A percentile compares a stretch with the other conserved stretches of the same genome.
These are phyloP conservation scores for Microcaecilia unicolor DNA, from an alignment of 2,797 vertebrate genomes.

Conservation along the genomic window DNA sequence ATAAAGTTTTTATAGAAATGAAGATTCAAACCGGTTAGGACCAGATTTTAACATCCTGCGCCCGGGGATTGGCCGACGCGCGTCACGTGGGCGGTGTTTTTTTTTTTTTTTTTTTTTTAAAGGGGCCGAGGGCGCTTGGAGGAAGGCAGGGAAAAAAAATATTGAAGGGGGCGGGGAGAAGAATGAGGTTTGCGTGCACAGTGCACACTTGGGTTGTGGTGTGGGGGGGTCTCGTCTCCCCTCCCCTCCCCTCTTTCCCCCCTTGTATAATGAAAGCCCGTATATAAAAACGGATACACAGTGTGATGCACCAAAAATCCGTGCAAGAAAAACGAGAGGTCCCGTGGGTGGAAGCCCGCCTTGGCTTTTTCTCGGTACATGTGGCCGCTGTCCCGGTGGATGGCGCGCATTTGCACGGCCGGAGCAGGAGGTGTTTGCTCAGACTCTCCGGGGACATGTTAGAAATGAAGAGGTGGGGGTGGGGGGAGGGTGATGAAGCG, in stretches of 20 bases:
- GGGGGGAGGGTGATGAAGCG: too few species aligned
- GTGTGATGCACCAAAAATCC: too few species aligned
- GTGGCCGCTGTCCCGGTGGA: neutral
- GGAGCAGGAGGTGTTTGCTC: neutral
- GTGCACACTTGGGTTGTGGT: too few species aligned
- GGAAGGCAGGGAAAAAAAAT: neutral
- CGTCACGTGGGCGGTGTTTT: slow-evolving; percentile 60
- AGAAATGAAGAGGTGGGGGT: too few species aligned
- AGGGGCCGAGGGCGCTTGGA: slow-evolving; percentile 10
- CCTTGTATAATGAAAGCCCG: too few species aligned
- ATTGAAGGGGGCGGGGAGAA: slow-evolving; percentile 15
- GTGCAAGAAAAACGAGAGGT: too few species aligned
- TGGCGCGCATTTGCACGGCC: neutral
- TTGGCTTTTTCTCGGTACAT: too few species aligned
- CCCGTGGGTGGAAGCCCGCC: neutral
- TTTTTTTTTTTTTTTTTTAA: slow-evolving; percentile 32
- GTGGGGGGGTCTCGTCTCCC: too few species aligned
- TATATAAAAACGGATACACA: too few species aligned
- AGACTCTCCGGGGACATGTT: too few species aligned
- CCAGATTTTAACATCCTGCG: slow-evolving; percentile 72
- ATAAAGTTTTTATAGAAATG: slow-evolving; percentile 83
- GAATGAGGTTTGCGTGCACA: too few species aligned
- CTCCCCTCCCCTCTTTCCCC: too few species aligned
- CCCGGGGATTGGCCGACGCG: slow-evolving; percentile 60
- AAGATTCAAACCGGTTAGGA: slow-evolving; percentile 85